These are phyloP conservation scores for Dendroctonus valens DNA, from an alignment of 1,140 invertebrate species.

Conservation along the genomic window DNA sequence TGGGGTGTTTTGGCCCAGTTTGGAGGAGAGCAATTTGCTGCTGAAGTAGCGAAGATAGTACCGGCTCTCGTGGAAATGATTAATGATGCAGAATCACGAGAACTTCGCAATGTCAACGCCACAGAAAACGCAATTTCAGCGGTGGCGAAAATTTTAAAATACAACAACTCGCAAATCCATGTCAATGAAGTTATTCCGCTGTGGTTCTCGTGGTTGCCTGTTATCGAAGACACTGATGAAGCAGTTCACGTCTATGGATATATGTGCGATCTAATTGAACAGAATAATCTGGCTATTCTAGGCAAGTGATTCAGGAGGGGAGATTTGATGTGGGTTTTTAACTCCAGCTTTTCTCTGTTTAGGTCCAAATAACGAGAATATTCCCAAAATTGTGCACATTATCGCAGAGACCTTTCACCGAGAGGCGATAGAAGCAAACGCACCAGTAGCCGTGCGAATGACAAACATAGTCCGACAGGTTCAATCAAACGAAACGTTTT, in stretches of 20 bases:
- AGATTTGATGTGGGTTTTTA: no score
- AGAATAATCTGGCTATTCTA: constrained; percentile 82
- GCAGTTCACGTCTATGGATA: constrained; percentile 92
- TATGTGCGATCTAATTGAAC: constrained; percentile 92
- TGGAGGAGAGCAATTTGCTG: constrained; percentile 82
- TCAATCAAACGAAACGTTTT: constrained; percentile 77
- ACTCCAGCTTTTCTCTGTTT: constrained; percentile 7
- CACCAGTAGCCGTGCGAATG: constrained; percentile 64
- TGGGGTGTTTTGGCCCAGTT: constrained; percentile 92
- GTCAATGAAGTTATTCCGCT: constrained; percentile 86
- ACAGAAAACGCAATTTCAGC: constrained; percentile 99
- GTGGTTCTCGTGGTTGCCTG: constrained; percentile 95
- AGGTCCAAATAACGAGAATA: constrained; percentile 78
- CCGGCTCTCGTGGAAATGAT: constrained; percentile 83
- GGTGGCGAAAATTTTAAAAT: constrained; percentile 96
- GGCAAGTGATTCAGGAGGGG: constrained; percentile 54
- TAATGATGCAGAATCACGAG: constrained; percentile 77
- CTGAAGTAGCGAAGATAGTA: constrained; percentile 77
- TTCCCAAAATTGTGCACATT: constrained; percentile 83
- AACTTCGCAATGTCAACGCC: constrained; percentile 81
- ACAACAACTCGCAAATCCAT: constrained; percentile 74
- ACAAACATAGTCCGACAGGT: constrained; percentile 75
- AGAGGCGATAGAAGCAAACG: constrained; percentile 73
- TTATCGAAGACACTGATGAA: constrained; percentile 94
- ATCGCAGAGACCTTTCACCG: constrained; percentile 85